These are phyloP conservation scores for Rhinolophus sinicus DNA, from an alignment of 2,113 vertebrate species.

Conservation along the genomic window DNA sequence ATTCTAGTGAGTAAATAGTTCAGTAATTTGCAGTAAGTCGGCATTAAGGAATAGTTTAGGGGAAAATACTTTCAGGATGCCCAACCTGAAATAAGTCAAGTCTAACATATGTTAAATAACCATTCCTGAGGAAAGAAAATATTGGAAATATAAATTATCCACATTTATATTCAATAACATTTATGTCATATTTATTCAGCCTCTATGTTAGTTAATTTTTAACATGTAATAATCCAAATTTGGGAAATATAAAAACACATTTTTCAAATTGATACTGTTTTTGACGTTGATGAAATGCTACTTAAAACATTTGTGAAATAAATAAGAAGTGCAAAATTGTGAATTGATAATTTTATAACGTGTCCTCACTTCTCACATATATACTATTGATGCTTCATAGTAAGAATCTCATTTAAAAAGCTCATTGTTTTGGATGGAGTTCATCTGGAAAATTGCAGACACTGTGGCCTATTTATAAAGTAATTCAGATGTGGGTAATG, in stretches of 20 bases:
- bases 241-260: not conserved
- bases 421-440: slow-evolving; percentile 5
- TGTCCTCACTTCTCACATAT: not conserved
- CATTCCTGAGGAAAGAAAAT: not conserved
- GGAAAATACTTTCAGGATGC: not conserved
- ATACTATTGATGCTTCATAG: slow-evolving; percentile 1
- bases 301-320: not conserved
- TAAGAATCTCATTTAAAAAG: slow-evolving; percentile 25
- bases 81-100: not conserved
- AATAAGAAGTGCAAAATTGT: not conserved
- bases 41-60: not conserved
- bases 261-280: not conserved
- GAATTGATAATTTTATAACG: not conserved
- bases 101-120: slow-evolving; percentile 32
- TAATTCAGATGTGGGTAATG: not conserved
- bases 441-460: not conserved
- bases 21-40: not conserved
- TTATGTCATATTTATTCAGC: not conserved
- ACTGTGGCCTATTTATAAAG: not conserved
- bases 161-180: not conserved
- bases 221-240: not conserved
- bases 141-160: not conserved
- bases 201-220: not conserved
- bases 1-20: not conserved
- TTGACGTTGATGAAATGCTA: not conserved